phyloP scores from a whole-genome alignment of 2,797 vertebrate species.

The Staurois parvus region DNA sequence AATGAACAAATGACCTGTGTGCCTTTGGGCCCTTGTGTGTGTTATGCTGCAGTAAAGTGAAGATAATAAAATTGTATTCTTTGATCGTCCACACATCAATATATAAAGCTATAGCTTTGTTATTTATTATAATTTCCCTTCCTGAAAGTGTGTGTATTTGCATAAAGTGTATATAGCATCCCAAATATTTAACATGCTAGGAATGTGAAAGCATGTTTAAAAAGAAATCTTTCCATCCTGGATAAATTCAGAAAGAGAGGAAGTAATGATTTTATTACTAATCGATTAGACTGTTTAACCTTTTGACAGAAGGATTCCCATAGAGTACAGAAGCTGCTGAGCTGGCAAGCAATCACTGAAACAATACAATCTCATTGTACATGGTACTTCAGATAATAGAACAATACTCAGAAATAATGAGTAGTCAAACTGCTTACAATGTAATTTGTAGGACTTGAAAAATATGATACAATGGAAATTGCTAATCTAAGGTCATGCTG shows the following conservation, averaged over 20 bases:
- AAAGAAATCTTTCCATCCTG: conserved; percentile 13
- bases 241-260: conserved; percentile 27
- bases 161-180: background rate
- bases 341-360: conserved; percentile 43
- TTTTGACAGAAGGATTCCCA: conserved; percentile 35
- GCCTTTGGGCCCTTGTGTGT: background rate
- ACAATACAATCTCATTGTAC: conserved; percentile 49
- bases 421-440: conserved; percentile 43
- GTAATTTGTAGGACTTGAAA: conserved; percentile 34
- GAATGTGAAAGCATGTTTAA: conserved; percentile 15
- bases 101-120: too few species aligned
- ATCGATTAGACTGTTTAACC: conserved; percentile 52
- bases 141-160: background rate
- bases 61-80: background rate
- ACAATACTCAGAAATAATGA: conserved; percentile 51
- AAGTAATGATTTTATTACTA: conserved; percentile 49
- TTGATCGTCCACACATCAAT: background rate
- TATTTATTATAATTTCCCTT: background rate
- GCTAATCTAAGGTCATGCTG: conserved; percentile 31
- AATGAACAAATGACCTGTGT: background rate
- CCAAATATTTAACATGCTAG: conserved; percentile 5
- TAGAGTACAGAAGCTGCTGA: conserved; percentile 38
- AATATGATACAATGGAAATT: conserved; percentile 30
- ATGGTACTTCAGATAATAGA: conserved; percentile 44
- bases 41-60: background rate